Evolutionary conservation across 1,140 invertebrate genomes (phyloP).

Genomic region (Cotesia glomerata): DNA sequence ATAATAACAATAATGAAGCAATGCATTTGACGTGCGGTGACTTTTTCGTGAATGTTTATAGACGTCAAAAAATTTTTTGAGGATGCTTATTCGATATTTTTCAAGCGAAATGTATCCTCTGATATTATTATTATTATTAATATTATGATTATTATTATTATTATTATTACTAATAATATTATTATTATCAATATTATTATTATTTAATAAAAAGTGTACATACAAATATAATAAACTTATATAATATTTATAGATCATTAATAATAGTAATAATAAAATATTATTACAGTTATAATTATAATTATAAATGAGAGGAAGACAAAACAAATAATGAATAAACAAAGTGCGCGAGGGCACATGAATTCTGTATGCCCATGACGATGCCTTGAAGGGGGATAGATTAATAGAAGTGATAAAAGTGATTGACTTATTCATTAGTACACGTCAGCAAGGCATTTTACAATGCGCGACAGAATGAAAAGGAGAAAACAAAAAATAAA

Average conservation of each 20-base stretch:
- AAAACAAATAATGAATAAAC: constrained; percentile 25
- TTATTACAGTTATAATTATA: constrained; percentile 58
- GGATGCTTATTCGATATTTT: constrained; percentile 31
- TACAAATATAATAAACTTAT: constrained; percentile 3
- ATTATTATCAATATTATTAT: not conserved
- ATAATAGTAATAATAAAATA: constrained; percentile 40
- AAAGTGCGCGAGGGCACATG: constrained; percentile 11
- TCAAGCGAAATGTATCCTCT: constrained; percentile 39
- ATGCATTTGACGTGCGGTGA: no score
- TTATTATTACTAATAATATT: no score
- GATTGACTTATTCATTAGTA: not conserved
- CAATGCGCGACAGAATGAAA: not conserved
- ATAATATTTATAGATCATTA: no score
- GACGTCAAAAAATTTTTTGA: not conserved
- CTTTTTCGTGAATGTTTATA: no score
- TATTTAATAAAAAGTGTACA: constrained; percentile 17
- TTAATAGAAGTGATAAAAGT: constrained; percentile 4
- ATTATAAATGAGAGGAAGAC: constrained; percentile 15
- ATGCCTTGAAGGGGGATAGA: constrained; percentile 25
- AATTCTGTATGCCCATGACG: constrained; percentile 16
- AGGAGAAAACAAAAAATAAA: not conserved
- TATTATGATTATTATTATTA: no score
- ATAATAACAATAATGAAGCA: not conserved
- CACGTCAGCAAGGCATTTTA: not conserved
- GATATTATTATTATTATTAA: constrained; percentile 2